Evolutionary conservation across 2,797 vertebrate genomes (phyloP).

Genomic region (Urocyon cinereoargenteus): DNA sequence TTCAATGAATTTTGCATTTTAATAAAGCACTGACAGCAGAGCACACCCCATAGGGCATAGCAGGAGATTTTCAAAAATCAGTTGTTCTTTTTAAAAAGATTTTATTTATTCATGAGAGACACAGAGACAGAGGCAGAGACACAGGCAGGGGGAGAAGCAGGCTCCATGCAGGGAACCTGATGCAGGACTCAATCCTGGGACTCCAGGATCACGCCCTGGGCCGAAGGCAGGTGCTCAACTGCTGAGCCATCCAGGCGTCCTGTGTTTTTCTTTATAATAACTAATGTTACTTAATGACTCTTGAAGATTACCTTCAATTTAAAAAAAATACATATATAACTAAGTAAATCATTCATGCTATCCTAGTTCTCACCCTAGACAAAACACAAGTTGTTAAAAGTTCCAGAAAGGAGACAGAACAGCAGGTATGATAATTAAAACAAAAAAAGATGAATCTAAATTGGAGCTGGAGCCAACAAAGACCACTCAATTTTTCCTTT

Average conservation of each 20-base stretch:
- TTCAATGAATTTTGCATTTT: background rate
- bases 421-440: background rate
- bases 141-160: too few relatives aligned
- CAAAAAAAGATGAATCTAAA: background rate
- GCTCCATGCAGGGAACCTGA: too few relatives aligned
- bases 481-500: background rate
- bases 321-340: background rate
- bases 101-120: too few relatives aligned
- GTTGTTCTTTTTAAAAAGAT: too few relatives aligned
- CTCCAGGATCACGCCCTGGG: too few relatives aligned
- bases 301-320: background rate
- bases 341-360: background rate
- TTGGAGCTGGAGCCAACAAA: background rate
- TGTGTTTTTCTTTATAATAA: background rate
- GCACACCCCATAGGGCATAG: background rate
- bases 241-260: too few relatives aligned
- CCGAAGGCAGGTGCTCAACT: too few relatives aligned
- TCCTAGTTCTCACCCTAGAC: background rate
- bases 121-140: too few relatives aligned
- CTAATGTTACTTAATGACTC: background rate
- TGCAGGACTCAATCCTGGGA: too few relatives aligned
- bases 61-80: background rate
- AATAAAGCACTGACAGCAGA: background rate
- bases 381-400: background rate
- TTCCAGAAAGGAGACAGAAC: background rate